phyloP scores from a whole-genome alignment of 2,888 invertebrate genomes.

The Leptopilina drosophilae region DNA sequence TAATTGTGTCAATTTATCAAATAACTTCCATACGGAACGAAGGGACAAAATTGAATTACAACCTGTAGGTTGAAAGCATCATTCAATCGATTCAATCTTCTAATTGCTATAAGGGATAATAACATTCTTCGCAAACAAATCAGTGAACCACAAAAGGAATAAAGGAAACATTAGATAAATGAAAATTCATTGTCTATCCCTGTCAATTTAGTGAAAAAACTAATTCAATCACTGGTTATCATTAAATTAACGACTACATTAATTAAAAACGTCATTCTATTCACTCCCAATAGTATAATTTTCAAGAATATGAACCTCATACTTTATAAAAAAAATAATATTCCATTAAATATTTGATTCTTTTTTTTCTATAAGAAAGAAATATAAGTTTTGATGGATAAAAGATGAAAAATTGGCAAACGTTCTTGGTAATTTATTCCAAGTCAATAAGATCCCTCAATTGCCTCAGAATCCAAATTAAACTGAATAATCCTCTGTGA shows the following conservation, averaged over 20 bases:
- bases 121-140: conserved; percentile 9
- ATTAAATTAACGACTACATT: background rate
- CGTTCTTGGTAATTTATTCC: background rate
- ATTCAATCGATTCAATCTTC: conserved; percentile 69
- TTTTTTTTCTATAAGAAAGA: background rate
- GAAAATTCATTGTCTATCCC: background rate
- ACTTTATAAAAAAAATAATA: no score
- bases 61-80: conserved; percentile 53
- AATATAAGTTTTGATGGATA: background rate
- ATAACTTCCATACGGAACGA: conserved; percentile 51
- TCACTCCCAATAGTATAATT: background rate
- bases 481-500: background rate
- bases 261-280: background rate
- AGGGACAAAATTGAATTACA: conserved; percentile 28
- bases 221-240: background rate
- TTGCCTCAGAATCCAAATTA: background rate
- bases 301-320: background rate
- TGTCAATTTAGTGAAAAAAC: background rate
- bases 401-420: background rate
- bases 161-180: conserved; percentile 16
- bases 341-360: background rate
- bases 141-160: background rate
- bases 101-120: conserved; percentile 59
- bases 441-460: conserved; percentile 4
- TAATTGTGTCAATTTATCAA: conserved; percentile 59